phyloP scores from a whole-genome alignment of 2,888 invertebrate species.

The Lycia hirtaria region DNA sequence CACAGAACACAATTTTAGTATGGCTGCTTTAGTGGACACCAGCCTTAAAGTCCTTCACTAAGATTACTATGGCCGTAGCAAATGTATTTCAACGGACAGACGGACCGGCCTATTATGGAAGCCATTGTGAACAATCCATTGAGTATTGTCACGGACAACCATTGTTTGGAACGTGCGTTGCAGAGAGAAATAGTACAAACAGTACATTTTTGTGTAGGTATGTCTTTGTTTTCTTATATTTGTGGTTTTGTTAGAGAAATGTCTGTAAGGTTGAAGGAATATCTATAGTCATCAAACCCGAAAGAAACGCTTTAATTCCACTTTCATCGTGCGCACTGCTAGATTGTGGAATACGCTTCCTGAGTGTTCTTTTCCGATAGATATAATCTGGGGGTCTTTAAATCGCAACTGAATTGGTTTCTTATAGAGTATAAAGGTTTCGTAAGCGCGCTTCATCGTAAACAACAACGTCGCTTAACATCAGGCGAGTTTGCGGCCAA shows the following conservation, averaged over 20 bases:
- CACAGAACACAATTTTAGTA: too few relatives aligned
- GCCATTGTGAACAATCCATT: conserved; percentile 36
- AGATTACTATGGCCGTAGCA: neutral
- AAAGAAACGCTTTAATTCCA: too few relatives aligned
- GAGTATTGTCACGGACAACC: conserved; percentile 24
- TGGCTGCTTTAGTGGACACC: neutral
- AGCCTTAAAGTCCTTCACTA: neutral
- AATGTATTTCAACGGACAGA: conserved; percentile 1
- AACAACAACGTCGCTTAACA: too few relatives aligned
- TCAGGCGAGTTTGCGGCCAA: too few relatives aligned
- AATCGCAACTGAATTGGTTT: too few relatives aligned
- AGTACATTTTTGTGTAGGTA: neutral
- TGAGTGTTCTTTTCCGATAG: too few relatives aligned
- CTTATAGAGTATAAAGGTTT: too few relatives aligned
- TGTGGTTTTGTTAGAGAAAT: neutral
- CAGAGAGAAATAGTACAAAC: conserved; percentile 8
- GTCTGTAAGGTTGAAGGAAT: too few relatives aligned
- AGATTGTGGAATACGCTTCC: too few relatives aligned
- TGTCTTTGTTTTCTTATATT: neutral
- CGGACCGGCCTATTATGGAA: conserved; percentile 4
- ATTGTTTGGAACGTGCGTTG: conserved; percentile 24
- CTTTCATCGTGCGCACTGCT: too few relatives aligned
- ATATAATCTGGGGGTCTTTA: too few relatives aligned
- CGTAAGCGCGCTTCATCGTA: too few relatives aligned
- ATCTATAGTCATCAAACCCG: neutral